Evolutionary conservation across 2,888 invertebrate species (phyloP), one percentile per base, ranked within the genome.

Genomic region (Drosophila pseudotakahashii): DNA sequence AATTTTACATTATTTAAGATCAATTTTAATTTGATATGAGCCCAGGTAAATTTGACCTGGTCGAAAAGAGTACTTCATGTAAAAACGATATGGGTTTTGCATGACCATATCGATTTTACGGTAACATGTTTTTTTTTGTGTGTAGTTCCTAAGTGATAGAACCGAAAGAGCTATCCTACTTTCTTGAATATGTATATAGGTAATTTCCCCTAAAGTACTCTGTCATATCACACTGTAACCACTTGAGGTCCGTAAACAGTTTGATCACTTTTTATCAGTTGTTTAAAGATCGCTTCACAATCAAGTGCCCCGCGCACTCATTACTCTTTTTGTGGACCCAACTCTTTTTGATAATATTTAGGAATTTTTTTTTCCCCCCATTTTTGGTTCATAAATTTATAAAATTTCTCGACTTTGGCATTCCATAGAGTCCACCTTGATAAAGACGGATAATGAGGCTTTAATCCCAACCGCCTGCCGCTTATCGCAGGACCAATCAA

Each of bases 401-500:
- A 61, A 37, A 41, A n/a, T 34, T 26, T 10, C 23, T 14, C 10
- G 14, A 23, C 32, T 23, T 30, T n/a, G 30, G 36, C 6, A 6
- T 23, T 16, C n/a, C 30, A 16, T 44, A 37, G 30, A n/a, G 44
- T 6, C 19, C 26, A 2, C 10, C 13, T 34, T 48, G 62, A 60
- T 47, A 61, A n/a, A 34, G 62, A 1, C 39, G 62, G 62, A 63
- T 63, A 42, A 42, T 30, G 34, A 16, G 32, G 26, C 48, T 48
- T 42, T 48, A 63, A 62, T 62, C 62, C 48, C 26, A 48, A 9
- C 9, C 23, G 34, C 39, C 11, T 4, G 14, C 14, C n/a, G 14
- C 37, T 57, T 59, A 59, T 59, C 59, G 57, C 57, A 55, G 59
- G 57, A 59, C 59, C 58, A 55, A 55, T 57, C 23, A 34, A 14